A percentile compares a stretch with the other conserved stretches of the same genome.
Evolutionary conservation across 2,797 vertebrate species (phyloP).

Genomic region (Mus caroli): DNA sequence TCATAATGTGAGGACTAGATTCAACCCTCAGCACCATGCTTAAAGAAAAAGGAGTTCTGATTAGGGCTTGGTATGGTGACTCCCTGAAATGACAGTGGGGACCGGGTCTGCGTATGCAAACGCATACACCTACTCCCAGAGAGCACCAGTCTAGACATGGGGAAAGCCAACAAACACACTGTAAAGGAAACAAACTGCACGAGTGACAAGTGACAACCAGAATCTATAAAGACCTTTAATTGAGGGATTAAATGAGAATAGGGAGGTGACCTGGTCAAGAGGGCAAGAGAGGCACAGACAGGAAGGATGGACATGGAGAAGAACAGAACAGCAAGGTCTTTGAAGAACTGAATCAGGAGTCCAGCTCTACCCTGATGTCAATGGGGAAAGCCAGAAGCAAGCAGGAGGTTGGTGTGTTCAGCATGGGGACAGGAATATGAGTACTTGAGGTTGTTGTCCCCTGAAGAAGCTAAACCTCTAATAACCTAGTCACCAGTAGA

Average conservation of each 20-base stretch:
- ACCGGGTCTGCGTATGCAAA: too few relatives aligned
- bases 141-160: background rate
- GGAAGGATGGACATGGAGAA: background rate
- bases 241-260: background rate
- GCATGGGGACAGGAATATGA: slow-evolving; percentile 15
- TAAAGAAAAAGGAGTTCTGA: background rate
- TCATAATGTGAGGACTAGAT: background rate
- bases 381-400: background rate
- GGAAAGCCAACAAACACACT: background rate
- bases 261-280: background rate
- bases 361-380: background rate
- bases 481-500: background rate
- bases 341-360: background rate
- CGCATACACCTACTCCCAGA: background rate
- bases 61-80: background rate
- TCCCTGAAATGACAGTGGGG: background rate
- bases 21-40: background rate
- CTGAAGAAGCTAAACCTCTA: background rate
- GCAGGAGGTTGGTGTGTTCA: background rate
- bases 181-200: background rate
- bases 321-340: background rate
- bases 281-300: background rate
- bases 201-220: background rate
- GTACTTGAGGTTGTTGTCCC: background rate
- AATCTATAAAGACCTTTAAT: background rate